A percentile compares a stretch with the other conserved stretches of the same genome.
Conservation (phyloP, 2,888 invertebrate species). For the Cetonia aurata region DNA sequence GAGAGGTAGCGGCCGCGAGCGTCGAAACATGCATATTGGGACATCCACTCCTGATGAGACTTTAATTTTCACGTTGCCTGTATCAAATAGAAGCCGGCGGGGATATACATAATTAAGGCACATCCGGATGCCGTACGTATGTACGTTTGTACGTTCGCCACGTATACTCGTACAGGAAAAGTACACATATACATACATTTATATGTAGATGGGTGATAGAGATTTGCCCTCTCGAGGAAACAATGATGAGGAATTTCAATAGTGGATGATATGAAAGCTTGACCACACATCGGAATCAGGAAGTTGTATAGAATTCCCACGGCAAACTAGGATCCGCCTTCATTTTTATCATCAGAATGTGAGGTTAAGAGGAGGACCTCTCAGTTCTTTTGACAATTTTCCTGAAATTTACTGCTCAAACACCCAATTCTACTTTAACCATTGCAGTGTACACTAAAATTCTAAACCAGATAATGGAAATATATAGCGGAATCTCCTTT, state of each 20-base stretch:
- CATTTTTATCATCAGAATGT: no score
- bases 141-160: no score
- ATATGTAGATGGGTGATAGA: neutral
- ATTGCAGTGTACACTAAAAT: no score
- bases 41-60: conserved; percentile 47
- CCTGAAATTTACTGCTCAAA: no score
- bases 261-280: conserved; percentile 5
- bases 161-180: conserved; percentile 8
- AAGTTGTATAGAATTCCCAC: conserved; percentile 5
- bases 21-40: conserved; percentile 49
- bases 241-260: conserved; percentile 22
- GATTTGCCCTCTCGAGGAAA: conserved; percentile 8
- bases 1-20: conserved; percentile 31
- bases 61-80: conserved; percentile 49
- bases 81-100: conserved; percentile 43
- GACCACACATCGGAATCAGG: conserved; percentile 22
- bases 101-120: conserved; percentile 43
- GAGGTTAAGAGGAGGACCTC: no score
- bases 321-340: neutral
- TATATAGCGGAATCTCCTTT: no score
- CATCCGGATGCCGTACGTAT: conserved; percentile 17
- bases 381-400: no score
- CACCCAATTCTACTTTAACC: no score
- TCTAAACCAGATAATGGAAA: no score
- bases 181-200: conserved; percentile 15